Evolutionary conservation across 2,888 invertebrate genomes (phyloP).

Genomic region (Deilephila porcellus): DNA sequence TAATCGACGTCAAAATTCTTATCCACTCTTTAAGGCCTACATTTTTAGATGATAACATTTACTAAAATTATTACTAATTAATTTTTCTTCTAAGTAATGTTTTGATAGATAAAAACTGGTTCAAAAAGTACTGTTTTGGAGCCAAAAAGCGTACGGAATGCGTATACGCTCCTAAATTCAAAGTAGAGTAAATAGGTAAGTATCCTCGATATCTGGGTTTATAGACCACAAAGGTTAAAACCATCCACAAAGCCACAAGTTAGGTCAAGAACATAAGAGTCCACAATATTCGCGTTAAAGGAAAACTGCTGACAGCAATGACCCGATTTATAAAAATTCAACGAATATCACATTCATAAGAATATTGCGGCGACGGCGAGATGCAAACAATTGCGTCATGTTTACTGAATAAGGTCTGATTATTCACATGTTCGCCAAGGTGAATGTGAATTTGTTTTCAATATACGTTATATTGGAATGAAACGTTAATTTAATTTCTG

Average conservation of each 20-base stretch:
- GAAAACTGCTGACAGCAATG: conserved; percentile 15
- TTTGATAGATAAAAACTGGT: too few species aligned
- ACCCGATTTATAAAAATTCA: conserved; percentile 21
- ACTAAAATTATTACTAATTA: too few species aligned
- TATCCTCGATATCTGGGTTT: too few species aligned
- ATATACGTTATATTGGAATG: not conserved
- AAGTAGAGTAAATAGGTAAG: too few species aligned
- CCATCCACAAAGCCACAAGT: not conserved
- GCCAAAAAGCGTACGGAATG: too few species aligned
- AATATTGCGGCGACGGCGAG: not conserved
- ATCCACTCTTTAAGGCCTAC: too few species aligned
- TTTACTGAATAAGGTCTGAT: conserved; percentile 5
- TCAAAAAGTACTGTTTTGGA: too few species aligned
- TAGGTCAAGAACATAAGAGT: not conserved
- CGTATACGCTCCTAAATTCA: too few species aligned
- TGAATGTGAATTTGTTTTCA: not conserved
- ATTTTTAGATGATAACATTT: too few species aligned
- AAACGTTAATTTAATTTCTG: not conserved
- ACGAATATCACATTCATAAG: conserved; percentile 13
- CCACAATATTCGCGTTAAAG: conserved; percentile 7
- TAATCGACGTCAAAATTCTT: too few species aligned
- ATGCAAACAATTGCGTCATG: conserved; percentile 17
- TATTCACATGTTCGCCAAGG: conserved; percentile 3
- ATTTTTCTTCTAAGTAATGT: too few species aligned
- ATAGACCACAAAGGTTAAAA: too few species aligned